Conservation (phyloP, 1,140 invertebrate species). For the Pectinophora gossypiella region DNA sequence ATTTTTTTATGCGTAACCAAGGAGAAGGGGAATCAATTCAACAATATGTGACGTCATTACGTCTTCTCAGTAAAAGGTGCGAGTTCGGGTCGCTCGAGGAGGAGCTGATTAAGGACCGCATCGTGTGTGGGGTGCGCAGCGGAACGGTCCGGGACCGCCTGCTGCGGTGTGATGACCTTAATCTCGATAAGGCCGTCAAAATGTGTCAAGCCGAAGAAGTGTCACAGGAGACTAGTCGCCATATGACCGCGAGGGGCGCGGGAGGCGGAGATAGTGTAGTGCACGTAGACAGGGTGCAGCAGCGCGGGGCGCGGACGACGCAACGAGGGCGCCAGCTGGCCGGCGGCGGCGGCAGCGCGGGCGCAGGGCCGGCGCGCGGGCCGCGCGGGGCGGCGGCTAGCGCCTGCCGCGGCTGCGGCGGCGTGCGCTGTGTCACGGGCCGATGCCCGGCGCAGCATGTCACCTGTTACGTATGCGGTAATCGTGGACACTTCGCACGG, state of each 20-base stretch:
- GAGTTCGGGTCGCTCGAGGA: conserved; percentile 19
- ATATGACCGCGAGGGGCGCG: not conserved
- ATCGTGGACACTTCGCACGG: not conserved
- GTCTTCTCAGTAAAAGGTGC: conserved; percentile 19
- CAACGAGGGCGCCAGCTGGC: conserved; percentile 5
- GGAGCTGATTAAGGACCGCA: conserved; percentile 16
- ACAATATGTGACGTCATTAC: conserved; percentile 14
- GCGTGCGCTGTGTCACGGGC: conserved; percentile 15
- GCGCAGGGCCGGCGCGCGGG: not conserved
- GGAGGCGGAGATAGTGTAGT: not conserved
- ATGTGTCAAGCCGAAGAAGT: conserved; percentile 12
- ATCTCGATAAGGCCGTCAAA: conserved; percentile 16
- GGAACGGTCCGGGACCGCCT: conserved; percentile 10
- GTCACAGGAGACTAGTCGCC: conserved; percentile 4
- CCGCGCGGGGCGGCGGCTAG: not conserved
- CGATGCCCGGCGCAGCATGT: not conserved
- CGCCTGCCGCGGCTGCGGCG: conserved; percentile 15
- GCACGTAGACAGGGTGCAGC: conserved; percentile 5
- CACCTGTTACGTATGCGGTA: conserved; percentile 3
- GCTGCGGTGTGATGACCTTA: conserved; percentile 12
- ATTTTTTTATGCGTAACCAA: conserved; percentile 24
- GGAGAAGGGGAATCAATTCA: conserved; percentile 15
- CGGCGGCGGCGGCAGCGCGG: conserved; percentile 5
- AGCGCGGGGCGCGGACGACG: conserved; percentile 14
- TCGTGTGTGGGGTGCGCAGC: conserved; percentile 12